Percentiles rank a stretch among this genome's conserved stretches.
These are phyloP conservation scores for Melangyna quadrimaculata DNA, from an alignment of 2,888 invertebrate species.

Conservation along the genomic window DNA sequence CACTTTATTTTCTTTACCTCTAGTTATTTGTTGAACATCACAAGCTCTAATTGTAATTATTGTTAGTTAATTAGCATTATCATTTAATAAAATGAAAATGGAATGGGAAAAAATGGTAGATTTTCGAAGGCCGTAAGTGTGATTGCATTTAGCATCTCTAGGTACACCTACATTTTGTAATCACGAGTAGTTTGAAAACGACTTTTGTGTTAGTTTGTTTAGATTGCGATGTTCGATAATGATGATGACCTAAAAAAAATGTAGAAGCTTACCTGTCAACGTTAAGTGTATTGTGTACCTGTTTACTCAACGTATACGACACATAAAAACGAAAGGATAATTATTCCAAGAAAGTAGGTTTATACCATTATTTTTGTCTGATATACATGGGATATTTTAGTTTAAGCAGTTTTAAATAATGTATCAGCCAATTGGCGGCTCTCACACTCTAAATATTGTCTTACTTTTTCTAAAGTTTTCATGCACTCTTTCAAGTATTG, in stretches of 20 bases:
- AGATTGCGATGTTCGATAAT: background rate
- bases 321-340: background rate
- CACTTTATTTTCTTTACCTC: background rate
- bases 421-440: too few relatives aligned
- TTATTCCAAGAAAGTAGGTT: background rate
- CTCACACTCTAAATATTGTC: too few relatives aligned
- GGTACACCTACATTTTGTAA: background rate
- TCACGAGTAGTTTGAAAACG: conserved; percentile 21
- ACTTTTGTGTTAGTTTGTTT: background rate
- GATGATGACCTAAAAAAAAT: background rate
- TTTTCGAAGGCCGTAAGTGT: conserved; percentile 15
- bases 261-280: background rate
- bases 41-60: conserved; percentile 44
- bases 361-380: too few relatives aligned
- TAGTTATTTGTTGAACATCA: background rate
- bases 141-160: background rate
- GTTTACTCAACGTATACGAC: background rate
- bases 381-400: too few relatives aligned
- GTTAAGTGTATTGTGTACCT: background rate
- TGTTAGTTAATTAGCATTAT: conserved; percentile 36
- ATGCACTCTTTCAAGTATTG: too few relatives aligned
- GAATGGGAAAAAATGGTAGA: background rate
- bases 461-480: too few relatives aligned
- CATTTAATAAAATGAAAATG: conserved; percentile 37
- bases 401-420: too few relatives aligned